Percentiles rank a stretch among this genome's conserved stretches.
These are phyloP conservation scores for Merodon equestris DNA, from an alignment of 2,888 invertebrate genomes.

Conservation along the genomic window DNA sequence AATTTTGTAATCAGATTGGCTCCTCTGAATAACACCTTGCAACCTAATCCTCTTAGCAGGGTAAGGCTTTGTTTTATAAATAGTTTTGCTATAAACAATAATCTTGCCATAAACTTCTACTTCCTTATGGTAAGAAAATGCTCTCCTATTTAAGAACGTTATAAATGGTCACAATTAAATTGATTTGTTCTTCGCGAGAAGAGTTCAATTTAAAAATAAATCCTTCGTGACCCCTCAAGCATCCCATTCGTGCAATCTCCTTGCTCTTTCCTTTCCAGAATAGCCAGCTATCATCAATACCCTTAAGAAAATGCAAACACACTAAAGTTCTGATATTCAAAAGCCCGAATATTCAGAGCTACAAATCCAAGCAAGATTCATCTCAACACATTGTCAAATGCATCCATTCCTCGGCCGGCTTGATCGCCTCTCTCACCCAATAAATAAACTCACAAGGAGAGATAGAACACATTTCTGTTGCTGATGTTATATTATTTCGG, in stretches of 20 bases:
- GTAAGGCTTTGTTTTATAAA: too few relatives aligned
- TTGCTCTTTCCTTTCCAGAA: conserved; percentile 8
- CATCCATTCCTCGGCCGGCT: conserved; percentile 25
- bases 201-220: conserved; percentile 38
- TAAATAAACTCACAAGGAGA: conserved; percentile 25
- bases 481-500: conserved; percentile 30
- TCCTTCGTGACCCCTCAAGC: too few relatives aligned
- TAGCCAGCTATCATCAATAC: conserved; percentile 43
- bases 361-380: conserved; percentile 21
- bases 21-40: too few relatives aligned
- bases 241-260: conserved; percentile 4
- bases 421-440: conserved; percentile 5
- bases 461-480: conserved; percentile 49
- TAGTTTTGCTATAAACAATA: too few relatives aligned
- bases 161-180: too few relatives aligned
- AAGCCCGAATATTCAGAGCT: conserved; percentile 30
- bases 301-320: conserved; percentile 13
- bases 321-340: too few relatives aligned
- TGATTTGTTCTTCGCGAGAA: neutral
- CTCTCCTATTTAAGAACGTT: too few relatives aligned
- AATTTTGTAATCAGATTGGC: too few relatives aligned
- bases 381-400: conserved; percentile 37
- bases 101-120: too few relatives aligned
- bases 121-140: too few relatives aligned
- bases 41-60: too few relatives aligned